phyloP scores from a whole-genome alignment of 2,888 invertebrate genomes.

The Troilus luridus region DNA sequence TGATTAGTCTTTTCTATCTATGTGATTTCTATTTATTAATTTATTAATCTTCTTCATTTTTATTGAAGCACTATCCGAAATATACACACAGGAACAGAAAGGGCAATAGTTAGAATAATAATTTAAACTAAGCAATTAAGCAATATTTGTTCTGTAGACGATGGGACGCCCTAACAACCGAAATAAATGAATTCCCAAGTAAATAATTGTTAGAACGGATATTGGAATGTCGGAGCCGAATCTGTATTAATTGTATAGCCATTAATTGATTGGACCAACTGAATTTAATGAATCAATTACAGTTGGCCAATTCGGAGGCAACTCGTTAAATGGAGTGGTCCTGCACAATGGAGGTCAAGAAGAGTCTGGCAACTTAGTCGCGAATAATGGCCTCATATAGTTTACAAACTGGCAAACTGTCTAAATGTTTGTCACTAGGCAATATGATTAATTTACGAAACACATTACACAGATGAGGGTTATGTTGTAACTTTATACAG shows the following conservation, averaged over 20 bases:
- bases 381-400: background rate
- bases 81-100: too few species aligned
- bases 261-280: constrained; percentile 22
- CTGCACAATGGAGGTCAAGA: background rate
- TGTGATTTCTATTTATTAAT: too few species aligned
- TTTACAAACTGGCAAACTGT: background rate
- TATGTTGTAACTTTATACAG: too few species aligned
- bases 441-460: too few species aligned
- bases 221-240: background rate
- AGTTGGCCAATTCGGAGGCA: background rate
- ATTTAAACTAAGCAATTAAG: background rate
- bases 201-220: constrained; percentile 1
- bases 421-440: too few species aligned
- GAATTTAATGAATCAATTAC: constrained; percentile 31
- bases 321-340: constrained; percentile 7
- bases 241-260: constrained; percentile 18
- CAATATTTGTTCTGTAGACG: background rate
- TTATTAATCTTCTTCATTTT: too few species aligned
- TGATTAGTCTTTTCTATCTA: too few species aligned
- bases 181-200: background rate
- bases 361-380: background rate
- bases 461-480: too few species aligned
- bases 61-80: too few species aligned
- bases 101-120: background rate
- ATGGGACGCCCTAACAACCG: background rate